Percentiles rank a stretch among this genome's conserved stretches.
These are phyloP conservation scores for Diarsia dahlii DNA, from an alignment of 2,888 invertebrate genomes.

Conservation along the genomic window DNA sequence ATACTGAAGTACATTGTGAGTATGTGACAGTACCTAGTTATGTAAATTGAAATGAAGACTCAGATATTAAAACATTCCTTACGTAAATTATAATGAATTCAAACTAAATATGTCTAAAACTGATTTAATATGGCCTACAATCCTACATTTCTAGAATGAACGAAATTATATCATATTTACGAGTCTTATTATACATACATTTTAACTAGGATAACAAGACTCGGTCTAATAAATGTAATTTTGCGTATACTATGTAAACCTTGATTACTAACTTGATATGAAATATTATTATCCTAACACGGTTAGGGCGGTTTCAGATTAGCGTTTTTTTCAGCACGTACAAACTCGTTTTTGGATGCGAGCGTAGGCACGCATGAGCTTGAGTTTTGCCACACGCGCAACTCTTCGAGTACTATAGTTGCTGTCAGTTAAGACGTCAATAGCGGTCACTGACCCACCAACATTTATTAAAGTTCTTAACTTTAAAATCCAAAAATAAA, in stretches of 20 bases:
- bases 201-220: slow-evolving; percentile 1
- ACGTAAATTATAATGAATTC: too few species aligned
- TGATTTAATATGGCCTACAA: not conserved
- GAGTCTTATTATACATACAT: not conserved
- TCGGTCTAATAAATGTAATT: not conserved
- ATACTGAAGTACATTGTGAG: not conserved
- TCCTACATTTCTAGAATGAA: too few species aligned
- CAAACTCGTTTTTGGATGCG: not conserved
- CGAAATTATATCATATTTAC: not conserved
- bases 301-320: not conserved
- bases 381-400: not conserved
- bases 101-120: not conserved
- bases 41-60: not conserved
- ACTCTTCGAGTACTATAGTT: too few species aligned
- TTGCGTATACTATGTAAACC: not conserved
- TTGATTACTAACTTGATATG: slow-evolving; percentile 4
- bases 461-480: too few species aligned
- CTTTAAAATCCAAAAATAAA: too few species aligned
- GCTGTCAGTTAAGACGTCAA: too few species aligned
- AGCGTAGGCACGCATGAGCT: not conserved
- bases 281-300: not conserved
- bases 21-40: not conserved
- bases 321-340: not conserved
- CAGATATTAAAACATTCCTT: slow-evolving; percentile 16
- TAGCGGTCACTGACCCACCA: too few species aligned